These are phyloP conservation scores for Calyptommatus sinebrachiatus DNA, from an alignment of 2,113 vertebrate species.

Conservation along the genomic window DNA sequence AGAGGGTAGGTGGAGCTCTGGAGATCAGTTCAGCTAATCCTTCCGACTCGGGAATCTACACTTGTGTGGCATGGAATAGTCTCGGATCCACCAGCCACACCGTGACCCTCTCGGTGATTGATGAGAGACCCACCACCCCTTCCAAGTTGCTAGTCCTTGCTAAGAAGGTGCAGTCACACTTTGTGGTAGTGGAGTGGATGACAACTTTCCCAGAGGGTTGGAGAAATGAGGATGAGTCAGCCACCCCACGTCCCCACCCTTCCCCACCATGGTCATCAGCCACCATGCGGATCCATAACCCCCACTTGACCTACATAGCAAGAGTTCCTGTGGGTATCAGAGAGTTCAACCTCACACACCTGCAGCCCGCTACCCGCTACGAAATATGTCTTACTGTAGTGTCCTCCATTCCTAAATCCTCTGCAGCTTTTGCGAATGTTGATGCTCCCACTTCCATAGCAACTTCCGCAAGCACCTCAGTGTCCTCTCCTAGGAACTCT, in stretches of 20 bases:
- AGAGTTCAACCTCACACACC: conserved; percentile 82
- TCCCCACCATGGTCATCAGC: conserved; percentile 70
- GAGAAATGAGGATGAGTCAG: background rate
- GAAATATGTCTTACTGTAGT: conserved; percentile 76
- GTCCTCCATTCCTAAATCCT: background rate
- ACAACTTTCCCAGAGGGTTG: conserved; percentile 38
- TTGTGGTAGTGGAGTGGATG: conserved; percentile 79
- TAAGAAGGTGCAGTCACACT: conserved; percentile 77
- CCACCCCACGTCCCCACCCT: conserved; percentile 40
- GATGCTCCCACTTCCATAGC: background rate
- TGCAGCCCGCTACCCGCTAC: conserved; percentile 76
- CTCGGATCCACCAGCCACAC: conserved; percentile 77
- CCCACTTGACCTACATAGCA: conserved; percentile 79
- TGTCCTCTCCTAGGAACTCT: background rate
- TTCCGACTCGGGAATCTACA: conserved; percentile 76
- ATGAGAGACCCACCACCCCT: background rate
- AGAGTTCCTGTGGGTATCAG: conserved; percentile 77
- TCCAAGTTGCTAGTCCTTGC: conserved; percentile 70
- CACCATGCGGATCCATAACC: conserved; percentile 78
- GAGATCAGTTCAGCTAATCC: conserved; percentile 71
- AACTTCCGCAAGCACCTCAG: conserved; percentile 29
- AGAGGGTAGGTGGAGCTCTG: conserved; percentile 70
- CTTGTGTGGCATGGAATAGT: conserved; percentile 79
- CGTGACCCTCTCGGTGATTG: conserved; percentile 48
- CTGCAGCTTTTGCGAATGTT: background rate